Conservation (phyloP, 2,888 invertebrate species). For the Chydorus sphaericus region DNA sequence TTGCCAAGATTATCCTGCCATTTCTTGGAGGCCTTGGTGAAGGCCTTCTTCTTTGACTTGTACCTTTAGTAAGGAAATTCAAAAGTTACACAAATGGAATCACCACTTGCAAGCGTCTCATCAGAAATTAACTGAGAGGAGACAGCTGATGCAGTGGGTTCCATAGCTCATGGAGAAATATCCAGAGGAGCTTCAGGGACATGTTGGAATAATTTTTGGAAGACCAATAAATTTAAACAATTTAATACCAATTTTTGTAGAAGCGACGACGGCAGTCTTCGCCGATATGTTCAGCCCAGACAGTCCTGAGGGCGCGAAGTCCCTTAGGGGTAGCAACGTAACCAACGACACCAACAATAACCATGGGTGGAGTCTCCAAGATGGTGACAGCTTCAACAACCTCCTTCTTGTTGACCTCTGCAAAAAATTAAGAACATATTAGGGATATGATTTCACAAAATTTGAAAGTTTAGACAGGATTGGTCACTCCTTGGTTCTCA, state of each 20-base stretch:
- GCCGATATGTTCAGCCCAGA: constrained; percentile 97
- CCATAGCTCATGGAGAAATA: constrained; percentile 7
- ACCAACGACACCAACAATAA: constrained; percentile 91
- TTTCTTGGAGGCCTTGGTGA: constrained; percentile 94
- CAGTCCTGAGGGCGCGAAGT: constrained; percentile 80
- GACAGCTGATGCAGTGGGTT: constrained; percentile 12
- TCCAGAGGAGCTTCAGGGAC: constrained; percentile 12
- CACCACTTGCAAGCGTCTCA: constrained; percentile 17
- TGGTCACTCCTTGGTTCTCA: constrained; percentile 13
- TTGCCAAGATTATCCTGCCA: constrained; percentile 96
- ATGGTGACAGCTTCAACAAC: constrained; percentile 98
- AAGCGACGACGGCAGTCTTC: constrained; percentile 97
- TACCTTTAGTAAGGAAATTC: constrained; percentile 52
- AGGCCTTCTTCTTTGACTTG: constrained; percentile 99
- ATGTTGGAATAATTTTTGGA: too few relatives aligned
- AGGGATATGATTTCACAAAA: constrained; percentile 44
- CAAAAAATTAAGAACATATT: constrained; percentile 46
- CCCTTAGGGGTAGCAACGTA: constrained; percentile 99
- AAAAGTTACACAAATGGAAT: constrained; percentile 1
- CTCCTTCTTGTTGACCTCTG: constrained; percentile 99
- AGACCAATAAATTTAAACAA: constrained; percentile 62
- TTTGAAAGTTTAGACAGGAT: too few relatives aligned
- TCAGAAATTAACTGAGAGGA: constrained; percentile 19
- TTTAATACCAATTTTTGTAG: constrained; percentile 94
- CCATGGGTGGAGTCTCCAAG: constrained; percentile 95